These are phyloP conservation scores for Lophura nycthemera DNA, from an alignment of 2,113 vertebrate species.

Conservation along the genomic window DNA sequence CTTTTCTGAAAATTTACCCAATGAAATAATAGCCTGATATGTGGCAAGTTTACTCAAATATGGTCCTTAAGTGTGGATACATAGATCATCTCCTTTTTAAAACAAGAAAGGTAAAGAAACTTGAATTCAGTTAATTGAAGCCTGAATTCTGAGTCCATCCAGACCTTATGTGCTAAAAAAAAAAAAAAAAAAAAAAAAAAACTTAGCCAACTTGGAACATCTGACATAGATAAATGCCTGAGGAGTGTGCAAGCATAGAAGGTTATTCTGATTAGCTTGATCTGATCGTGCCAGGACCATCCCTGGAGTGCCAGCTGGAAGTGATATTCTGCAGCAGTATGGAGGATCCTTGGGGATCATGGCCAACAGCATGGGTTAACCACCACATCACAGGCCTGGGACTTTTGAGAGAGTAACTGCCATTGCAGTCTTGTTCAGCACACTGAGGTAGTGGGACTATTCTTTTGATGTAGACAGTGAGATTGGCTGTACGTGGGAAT, in stretches of 20 bases:
- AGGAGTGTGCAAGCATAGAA: neutral
- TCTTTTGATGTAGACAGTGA: neutral
- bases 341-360: neutral
- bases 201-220: neutral
- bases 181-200: neutral
- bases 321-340: neutral
- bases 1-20: neutral
- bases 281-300: neutral
- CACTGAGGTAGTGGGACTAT: neutral
- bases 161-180: neutral
- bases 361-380: neutral
- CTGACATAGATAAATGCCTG: neutral
- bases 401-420: neutral
- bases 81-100: neutral
- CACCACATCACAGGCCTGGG: rapidly evolving
- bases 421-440: rapidly evolving
- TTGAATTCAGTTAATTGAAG: neutral
- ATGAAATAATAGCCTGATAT: neutral
- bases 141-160: neutral
- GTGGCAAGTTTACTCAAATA: neutral
- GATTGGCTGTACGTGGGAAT: neutral
- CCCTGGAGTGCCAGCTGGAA: neutral
- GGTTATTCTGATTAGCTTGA: neutral
- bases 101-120: neutral
- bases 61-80: neutral